Percentiles rank a stretch among this genome's conserved stretches.
Evolutionary conservation across 2,888 invertebrate species (phyloP).

Genomic region (Pantelozetes paolii): DNA sequence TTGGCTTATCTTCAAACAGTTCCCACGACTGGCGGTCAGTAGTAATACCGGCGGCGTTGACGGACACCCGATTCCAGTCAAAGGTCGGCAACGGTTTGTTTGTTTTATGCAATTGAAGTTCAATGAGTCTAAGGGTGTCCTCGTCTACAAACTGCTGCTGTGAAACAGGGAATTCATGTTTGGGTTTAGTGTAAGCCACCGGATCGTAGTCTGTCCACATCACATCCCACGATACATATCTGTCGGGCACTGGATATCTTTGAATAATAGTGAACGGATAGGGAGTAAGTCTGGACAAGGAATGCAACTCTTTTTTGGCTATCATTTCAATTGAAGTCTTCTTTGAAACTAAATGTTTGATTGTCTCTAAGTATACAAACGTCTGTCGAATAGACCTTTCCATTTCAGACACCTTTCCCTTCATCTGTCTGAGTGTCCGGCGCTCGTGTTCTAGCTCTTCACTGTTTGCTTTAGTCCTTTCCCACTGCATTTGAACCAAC

Average conservation of each 20-base stretch:
- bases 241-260: conserved; percentile 54
- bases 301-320: neutral
- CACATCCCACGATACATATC: conserved; percentile 54
- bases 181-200: conserved; percentile 50
- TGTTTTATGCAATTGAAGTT: neutral
- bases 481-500: neutral
- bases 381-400: conserved; percentile 50
- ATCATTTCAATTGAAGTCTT: neutral
- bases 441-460: conserved; percentile 50
- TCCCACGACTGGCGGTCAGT: conserved; percentile 49
- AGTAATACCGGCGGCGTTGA: conserved; percentile 47
- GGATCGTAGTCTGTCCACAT: conserved; percentile 52
- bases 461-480: conserved; percentile 42
- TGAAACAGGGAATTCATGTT: conserved; percentile 49
- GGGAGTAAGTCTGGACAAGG: neutral
- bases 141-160: conserved; percentile 51
- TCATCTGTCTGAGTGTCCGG: conserved; percentile 46
- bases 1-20: conserved; percentile 42
- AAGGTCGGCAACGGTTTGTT: conserved; percentile 41
- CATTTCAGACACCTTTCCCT: conserved; percentile 51
- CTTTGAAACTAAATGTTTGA: conserved; percentile 44
- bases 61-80: conserved; percentile 48
- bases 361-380: conserved; percentile 48
- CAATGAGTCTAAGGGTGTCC: conserved; percentile 49
- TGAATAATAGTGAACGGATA: conserved; percentile 45